Conservation (phyloP, 2,888 invertebrate species). For the Rotaria macrura region DNA sequence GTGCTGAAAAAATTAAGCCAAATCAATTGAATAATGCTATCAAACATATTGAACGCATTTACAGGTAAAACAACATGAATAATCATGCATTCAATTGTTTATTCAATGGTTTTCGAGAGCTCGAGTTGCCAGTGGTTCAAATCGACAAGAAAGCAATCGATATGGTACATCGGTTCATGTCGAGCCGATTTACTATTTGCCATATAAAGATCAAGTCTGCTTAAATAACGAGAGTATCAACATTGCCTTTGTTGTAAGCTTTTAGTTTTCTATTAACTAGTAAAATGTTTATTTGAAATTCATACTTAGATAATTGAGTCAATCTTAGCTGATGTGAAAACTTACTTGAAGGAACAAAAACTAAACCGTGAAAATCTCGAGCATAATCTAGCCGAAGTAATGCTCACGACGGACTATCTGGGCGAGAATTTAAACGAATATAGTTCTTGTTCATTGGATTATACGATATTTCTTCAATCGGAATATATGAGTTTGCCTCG, state of each 20-base stretch:
- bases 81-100: no score
- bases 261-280: background rate
- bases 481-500: background rate
- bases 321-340: background rate
- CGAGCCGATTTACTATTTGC: background rate
- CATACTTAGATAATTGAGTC: background rate
- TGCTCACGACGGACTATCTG: background rate
- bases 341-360: background rate
- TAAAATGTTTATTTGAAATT: no score
- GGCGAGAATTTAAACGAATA: background rate
- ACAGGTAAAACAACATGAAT: background rate
- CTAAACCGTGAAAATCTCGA: background rate
- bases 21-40: background rate
- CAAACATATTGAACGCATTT: conserved; percentile 16
- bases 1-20: conserved; percentile 58
- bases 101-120: background rate
- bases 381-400: background rate
- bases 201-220: background rate
- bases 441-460: background rate
- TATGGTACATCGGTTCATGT: background rate
- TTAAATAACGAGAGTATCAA: background rate
- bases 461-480: background rate
- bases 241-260: background rate
- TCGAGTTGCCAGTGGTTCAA: background rate
- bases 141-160: background rate